Evolutionary conservation across 1,140 invertebrate species (phyloP).

Genomic region (Heliconius eleuchia): DNA sequence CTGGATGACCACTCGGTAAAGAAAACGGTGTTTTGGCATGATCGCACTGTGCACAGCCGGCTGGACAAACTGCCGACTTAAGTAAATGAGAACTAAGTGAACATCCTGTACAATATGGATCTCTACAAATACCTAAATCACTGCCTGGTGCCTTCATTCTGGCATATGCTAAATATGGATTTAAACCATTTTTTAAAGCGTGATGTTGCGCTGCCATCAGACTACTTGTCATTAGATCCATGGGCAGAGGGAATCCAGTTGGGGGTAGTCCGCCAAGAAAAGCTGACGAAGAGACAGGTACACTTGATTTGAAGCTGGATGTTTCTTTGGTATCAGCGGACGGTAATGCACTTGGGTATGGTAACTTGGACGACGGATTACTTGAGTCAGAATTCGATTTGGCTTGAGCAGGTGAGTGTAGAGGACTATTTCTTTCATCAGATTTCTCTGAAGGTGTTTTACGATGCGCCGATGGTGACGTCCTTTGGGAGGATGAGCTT

Average conservation of each 20-base stretch:
- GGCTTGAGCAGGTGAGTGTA: slow-evolving; percentile 68
- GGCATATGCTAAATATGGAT: slow-evolving; percentile 88
- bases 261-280: slow-evolving; percentile 81
- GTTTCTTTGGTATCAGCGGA: slow-evolving; percentile 85
- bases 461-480: slow-evolving; percentile 79
- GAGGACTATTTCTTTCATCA: slow-evolving; percentile 76
- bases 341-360: slow-evolving; percentile 81
- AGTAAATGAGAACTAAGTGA: slow-evolving; percentile 91
- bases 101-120: slow-evolving; percentile 95
- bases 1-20: slow-evolving; percentile 78
- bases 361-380: slow-evolving; percentile 78
- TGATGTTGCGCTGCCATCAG: slow-evolving; percentile 87
- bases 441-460: slow-evolving; percentile 80
- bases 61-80: slow-evolving; percentile 88
- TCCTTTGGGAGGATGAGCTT: slow-evolving; percentile 83
- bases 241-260: slow-evolving; percentile 83
- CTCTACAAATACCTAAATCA: slow-evolving; percentile 88
- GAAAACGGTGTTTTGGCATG: slow-evolving; percentile 84
- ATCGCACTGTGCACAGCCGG: slow-evolving; percentile 94
- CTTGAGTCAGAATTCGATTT: slow-evolving; percentile 74
- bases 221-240: slow-evolving; percentile 88
- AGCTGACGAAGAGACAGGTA: slow-evolving; percentile 80
- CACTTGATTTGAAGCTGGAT: slow-evolving; percentile 84
- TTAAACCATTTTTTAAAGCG: slow-evolving; percentile 85
- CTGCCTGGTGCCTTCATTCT: slow-evolving; percentile 85